A percentile compares a stretch with the other conserved stretches of the same genome.
phyloP scores from a whole-genome alignment of 2,888 invertebrate species.

The Chromoteleia sp. region DNA sequence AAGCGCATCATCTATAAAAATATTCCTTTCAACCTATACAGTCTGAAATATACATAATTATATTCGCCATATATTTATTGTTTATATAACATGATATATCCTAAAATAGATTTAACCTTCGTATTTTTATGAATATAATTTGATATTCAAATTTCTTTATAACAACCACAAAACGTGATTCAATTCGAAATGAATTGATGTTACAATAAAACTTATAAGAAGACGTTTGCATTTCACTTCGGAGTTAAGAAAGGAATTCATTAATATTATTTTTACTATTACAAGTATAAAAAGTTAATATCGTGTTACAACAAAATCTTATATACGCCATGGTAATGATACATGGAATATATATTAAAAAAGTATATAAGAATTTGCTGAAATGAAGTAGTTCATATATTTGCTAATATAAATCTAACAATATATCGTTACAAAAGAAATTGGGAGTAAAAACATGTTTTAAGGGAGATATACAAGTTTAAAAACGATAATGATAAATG shows the following conservation, averaged over 20 bases:
- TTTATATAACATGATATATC: slow-evolving; percentile 57
- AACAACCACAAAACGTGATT: slow-evolving; percentile 23
- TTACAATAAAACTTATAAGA: slow-evolving; percentile 31
- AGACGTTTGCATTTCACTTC: slow-evolving; percentile 34
- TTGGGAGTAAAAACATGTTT: slow-evolving; percentile 38
- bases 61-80: slow-evolving; percentile 39
- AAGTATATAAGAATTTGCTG: slow-evolving; percentile 43
- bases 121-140: slow-evolving; percentile 52
- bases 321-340: slow-evolving; percentile 20
- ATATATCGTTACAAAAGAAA: slow-evolving; percentile 53
- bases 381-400: slow-evolving; percentile 30
- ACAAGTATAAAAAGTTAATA: slow-evolving; percentile 64
- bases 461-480: slow-evolving; percentile 39
- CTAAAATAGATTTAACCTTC: slow-evolving; percentile 54
- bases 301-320: slow-evolving; percentile 47
- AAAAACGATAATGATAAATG: slow-evolving; percentile 15
- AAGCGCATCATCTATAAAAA: slow-evolving; percentile 65
- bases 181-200: slow-evolving; percentile 33
- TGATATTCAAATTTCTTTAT: slow-evolving; percentile 32
- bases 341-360: not conserved
- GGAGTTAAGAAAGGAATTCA: slow-evolving; percentile 58
- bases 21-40: slow-evolving; percentile 65
- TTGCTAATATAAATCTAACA: slow-evolving; percentile 39
- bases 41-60: slow-evolving; percentile 53
- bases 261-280: slow-evolving; percentile 49